phyloP scores from a whole-genome alignment of 1,140 invertebrate species.

The Drosophila albomicans region DNA sequence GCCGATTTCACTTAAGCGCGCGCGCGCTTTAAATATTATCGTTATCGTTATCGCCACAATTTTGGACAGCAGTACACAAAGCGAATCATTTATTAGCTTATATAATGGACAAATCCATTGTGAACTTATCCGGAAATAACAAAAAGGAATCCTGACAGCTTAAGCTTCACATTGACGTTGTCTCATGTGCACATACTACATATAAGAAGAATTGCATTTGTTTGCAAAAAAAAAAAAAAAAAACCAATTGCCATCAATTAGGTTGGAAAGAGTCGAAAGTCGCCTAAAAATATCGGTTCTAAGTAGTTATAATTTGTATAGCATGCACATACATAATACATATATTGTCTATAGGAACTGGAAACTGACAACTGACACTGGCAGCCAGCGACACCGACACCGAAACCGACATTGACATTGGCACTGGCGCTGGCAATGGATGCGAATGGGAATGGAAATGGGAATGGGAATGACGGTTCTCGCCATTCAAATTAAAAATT shows the following conservation, averaged over 20 bases:
- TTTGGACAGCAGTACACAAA: conserved; percentile 32
- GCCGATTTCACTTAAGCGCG: conserved; percentile 77
- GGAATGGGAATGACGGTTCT: conserved; percentile 23
- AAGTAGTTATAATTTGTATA: conserved; percentile 21
- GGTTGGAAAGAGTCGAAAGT: conserved; percentile 7
- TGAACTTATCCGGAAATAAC: neutral
- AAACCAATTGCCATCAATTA: conserved; percentile 21
- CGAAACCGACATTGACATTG: conserved; percentile 19
- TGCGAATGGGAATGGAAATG: conserved; percentile 61
- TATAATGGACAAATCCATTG: conserved; percentile 6
- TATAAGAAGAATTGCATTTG: conserved; percentile 7
- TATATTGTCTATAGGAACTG: conserved; percentile 12
- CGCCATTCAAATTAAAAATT: conserved; percentile 75
- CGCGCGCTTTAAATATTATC: conserved; percentile 46
- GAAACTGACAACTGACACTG: neutral
- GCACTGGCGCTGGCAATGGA: conserved; percentile 43
- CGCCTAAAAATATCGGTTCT: conserved; percentile 29
- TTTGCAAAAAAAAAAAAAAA: neutral
- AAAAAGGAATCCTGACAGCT: neutral
- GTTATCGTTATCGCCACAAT: conserved; percentile 23
- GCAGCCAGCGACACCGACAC: conserved; percentile 12
- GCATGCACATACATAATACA: conserved; percentile 16
- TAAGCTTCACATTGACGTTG: neutral
- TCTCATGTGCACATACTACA: neutral
- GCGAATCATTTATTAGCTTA: conserved; percentile 7